Evolutionary conservation across 2,888 invertebrate species (phyloP).

Genomic region (Willowsia nigromaculata): DNA sequence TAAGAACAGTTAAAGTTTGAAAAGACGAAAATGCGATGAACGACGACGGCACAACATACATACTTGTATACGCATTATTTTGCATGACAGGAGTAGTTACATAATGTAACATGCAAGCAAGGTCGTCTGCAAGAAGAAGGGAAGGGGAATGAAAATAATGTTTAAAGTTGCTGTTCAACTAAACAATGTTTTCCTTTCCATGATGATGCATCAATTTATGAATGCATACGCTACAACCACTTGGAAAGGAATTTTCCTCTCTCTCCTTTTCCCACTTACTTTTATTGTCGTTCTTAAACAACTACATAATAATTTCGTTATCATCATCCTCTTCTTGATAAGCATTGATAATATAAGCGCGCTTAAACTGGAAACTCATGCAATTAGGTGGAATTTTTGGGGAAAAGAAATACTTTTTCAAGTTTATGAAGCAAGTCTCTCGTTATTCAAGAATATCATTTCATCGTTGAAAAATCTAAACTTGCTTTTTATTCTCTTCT

Average conservation of each 20-base stretch:
- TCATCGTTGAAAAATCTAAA: too few relatives aligned
- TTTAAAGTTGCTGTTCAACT: background rate
- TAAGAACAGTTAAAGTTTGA: background rate
- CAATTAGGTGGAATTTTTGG: background rate
- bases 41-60: background rate
- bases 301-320: background rate
- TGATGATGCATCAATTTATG: background rate
- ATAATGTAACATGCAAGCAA: background rate
- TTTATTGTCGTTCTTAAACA: background rate
- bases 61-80: background rate
- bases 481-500: too few relatives aligned
- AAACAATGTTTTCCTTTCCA: background rate
- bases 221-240: too few relatives aligned
- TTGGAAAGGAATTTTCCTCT: background rate
- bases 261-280: background rate
- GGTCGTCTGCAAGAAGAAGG: background rate
- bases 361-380: background rate
- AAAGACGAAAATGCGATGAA: background rate
- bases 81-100: background rate
- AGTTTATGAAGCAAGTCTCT: too few relatives aligned
- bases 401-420: background rate
- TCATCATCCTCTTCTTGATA: background rate
- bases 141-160: background rate
- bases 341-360: background rate
- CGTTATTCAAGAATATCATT: too few relatives aligned